phyloP scores from a whole-genome alignment of 2,797 vertebrate species.

The Sebastes hubbsi region DNA sequence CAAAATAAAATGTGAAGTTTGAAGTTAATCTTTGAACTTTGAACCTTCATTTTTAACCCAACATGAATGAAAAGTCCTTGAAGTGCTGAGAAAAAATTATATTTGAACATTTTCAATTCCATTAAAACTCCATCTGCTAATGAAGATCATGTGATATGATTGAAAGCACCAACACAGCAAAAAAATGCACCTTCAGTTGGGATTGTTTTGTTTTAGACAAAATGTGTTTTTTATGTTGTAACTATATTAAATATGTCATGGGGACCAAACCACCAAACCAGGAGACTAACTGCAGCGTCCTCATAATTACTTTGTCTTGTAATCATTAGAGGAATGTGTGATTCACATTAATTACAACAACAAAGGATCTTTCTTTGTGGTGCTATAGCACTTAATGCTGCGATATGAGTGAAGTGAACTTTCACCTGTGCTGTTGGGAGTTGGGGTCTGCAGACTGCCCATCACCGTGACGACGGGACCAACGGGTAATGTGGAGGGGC shows the following conservation, averaged over 20 bases:
- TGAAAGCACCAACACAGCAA: background rate
- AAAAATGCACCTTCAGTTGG: background rate
- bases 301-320: background rate
- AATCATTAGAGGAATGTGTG: background rate
- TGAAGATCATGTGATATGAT: background rate
- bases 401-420: background rate
- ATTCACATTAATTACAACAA: background rate
- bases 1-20: too few relatives aligned
- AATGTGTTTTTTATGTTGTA: background rate
- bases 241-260: background rate
- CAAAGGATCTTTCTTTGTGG: background rate
- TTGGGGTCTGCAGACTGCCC: slow-evolving; percentile 95
- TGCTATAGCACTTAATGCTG: background rate
- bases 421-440: slow-evolving; percentile 98
- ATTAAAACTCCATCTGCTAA: background rate
- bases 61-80: background rate
- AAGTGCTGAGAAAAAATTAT: background rate
- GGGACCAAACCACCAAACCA: background rate
- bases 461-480: slow-evolving; percentile 93
- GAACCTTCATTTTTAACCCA: background rate
- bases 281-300: background rate
- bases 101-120: background rate
- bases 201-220: too few relatives aligned
- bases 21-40: too few relatives aligned
- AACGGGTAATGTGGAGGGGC: slow-evolving; percentile 94